phyloP scores from a whole-genome alignment of 2,797 vertebrate genomes.

The Spatula versicolor region DNA sequence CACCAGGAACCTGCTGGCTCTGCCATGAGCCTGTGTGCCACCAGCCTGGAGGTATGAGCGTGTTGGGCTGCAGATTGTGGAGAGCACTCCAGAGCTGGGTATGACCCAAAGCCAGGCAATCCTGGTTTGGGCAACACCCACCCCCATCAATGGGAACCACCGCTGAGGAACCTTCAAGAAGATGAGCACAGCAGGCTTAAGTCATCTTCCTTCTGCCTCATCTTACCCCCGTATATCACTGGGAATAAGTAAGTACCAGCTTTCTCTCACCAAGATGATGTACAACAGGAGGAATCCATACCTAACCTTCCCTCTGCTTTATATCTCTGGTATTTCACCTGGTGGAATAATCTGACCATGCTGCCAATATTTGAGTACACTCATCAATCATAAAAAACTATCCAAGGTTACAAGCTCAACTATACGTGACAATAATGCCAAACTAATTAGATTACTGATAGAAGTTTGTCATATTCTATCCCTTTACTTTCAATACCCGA shows the following conservation, averaged over 20 bases:
- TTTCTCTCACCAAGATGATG: neutral
- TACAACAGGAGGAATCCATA: neutral
- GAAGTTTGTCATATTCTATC: neutral
- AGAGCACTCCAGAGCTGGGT: neutral
- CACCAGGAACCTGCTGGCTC: neutral
- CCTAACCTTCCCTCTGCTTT: neutral
- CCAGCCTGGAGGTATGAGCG: fast-evolving
- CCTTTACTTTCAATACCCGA: neutral
- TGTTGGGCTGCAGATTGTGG: neutral
- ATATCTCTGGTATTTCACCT: neutral
- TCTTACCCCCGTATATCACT: neutral
- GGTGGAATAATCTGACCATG: neutral
- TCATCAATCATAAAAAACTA: constrained; percentile 15
- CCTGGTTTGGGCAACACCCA: neutral
- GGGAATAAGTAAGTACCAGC: neutral
- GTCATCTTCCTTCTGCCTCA: neutral
- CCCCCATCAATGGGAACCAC: neutral
- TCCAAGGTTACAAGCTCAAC: neutral
- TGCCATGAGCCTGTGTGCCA: neutral
- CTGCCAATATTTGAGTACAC: neutral
- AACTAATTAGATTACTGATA: neutral
- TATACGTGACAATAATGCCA: neutral
- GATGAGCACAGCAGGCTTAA: neutral
- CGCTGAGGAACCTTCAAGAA: neutral
- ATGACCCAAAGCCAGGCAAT: neutral